A percentile compares a stretch with the other conserved stretches of the same genome.
These are phyloP conservation scores for Scelioninae gen. 2 DNA, from an alignment of 2,888 invertebrate species.

Conservation along the genomic window DNA sequence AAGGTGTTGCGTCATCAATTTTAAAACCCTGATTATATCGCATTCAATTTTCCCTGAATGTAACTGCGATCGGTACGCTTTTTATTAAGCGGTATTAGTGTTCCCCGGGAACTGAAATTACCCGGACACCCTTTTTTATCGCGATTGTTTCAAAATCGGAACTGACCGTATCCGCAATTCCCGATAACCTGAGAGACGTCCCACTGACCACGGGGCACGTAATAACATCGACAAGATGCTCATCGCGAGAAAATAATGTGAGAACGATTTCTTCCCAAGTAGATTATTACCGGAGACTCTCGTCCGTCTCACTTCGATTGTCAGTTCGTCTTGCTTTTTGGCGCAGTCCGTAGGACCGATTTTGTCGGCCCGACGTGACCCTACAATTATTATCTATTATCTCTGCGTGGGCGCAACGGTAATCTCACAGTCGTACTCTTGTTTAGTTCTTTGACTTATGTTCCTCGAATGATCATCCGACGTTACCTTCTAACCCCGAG, in stretches of 20 bases:
- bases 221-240: conserved; percentile 54
- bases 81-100: background rate
- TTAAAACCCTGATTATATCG: conserved; percentile 7
- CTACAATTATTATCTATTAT: conserved; percentile 72
- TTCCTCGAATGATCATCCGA: conserved; percentile 28
- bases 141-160: conserved; percentile 22
- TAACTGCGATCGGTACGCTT: background rate
- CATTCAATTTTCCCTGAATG: background rate
- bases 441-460: conserved; percentile 47
- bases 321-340: conserved; percentile 44
- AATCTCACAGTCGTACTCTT: conserved; percentile 70
- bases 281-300: conserved; percentile 67
- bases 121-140: background rate
- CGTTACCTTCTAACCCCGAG: conserved; percentile 10
- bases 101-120: background rate
- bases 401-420: conserved; percentile 71
- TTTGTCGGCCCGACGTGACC: conserved; percentile 66
- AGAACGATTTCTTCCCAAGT: conserved; percentile 73
- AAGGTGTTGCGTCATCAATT: conserved; percentile 3
- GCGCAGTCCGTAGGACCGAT: conserved; percentile 72
- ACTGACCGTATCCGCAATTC: background rate
- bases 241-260: conserved; percentile 74
- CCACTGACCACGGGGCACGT: conserved; percentile 36
- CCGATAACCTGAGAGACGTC: conserved; percentile 29
- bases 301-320: conserved; percentile 47